phyloP scores from a whole-genome alignment of 2,888 invertebrate genomes.

The Cylloceria caligata region DNA sequence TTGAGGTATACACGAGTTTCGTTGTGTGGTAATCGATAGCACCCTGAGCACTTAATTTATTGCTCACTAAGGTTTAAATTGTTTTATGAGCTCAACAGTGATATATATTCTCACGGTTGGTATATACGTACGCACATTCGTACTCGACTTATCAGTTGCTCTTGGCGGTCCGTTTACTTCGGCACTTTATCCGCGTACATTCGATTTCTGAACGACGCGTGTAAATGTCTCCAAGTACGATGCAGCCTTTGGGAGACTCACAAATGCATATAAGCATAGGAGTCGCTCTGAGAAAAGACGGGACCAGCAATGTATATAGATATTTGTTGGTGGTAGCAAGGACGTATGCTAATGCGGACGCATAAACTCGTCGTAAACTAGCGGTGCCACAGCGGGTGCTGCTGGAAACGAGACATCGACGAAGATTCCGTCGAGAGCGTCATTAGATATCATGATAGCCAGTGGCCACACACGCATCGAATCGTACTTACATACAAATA shows the following conservation, averaged over 20 bases:
- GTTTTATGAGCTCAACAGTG: slow-evolving; percentile 46
- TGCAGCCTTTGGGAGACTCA: not conserved
- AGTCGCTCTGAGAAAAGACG: slow-evolving; percentile 27
- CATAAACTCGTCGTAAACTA: slow-evolving; percentile 70
- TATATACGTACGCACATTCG: not conserved
- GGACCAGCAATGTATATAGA: slow-evolving; percentile 32
- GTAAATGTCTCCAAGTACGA: not conserved
- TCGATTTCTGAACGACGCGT: not conserved
- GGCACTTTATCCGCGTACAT: slow-evolving; percentile 23
- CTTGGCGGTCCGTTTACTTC: slow-evolving; percentile 40
- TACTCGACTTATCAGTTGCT: slow-evolving; percentile 33
- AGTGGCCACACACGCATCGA: slow-evolving; percentile 12
- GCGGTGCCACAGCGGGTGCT: slow-evolving; percentile 42
- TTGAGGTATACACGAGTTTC: not conserved
- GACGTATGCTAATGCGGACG: slow-evolving; percentile 71
- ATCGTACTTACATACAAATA: slow-evolving; percentile 3
- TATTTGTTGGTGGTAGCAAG: slow-evolving; percentile 68
- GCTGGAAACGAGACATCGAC: slow-evolving; percentile 61
- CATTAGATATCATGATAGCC: slow-evolving; percentile 66
- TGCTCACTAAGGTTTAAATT: slow-evolving; percentile 42
- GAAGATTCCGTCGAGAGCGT: slow-evolving; percentile 54
- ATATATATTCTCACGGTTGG: slow-evolving; percentile 18
- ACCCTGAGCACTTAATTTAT: slow-evolving; percentile 38
- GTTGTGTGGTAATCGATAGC: slow-evolving; percentile 17
- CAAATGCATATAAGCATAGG: slow-evolving; percentile 9